Evolutionary conservation across 2,888 invertebrate species (phyloP), one percentile per base, ranked within the genome.

Genomic region (Rotaria magnacalcarata): DNA sequence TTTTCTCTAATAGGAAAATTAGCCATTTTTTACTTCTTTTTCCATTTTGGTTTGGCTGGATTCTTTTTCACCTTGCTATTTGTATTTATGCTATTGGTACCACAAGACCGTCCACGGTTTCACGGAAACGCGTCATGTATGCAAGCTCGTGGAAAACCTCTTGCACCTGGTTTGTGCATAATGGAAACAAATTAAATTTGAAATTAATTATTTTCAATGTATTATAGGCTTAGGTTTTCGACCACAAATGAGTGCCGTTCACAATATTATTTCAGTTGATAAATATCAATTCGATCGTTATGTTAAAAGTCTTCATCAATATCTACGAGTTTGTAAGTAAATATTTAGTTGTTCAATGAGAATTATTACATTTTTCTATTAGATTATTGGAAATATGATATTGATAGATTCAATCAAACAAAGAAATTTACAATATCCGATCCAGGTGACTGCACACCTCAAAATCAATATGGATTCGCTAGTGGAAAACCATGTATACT

Each of bases 61-160:
- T 97, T 96, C 93, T 97, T 96, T 93, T 94, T 95, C 88, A 95
- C 95, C 88, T 94, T 96, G 94, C 93, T 97, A 92, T 94, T 95
- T 89, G 94, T 96, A 90, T 97, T 97, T 93, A 95, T 95, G 92
- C 95, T 95, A 92, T 96, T 96, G 85, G 92, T 97, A 92, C 95
- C 96, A 90, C 91, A 93, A 88, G 94, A 94, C 90, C 93, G 93
- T 91, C 97, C 97, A 34, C 96, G 96, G 91, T 97, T 86, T 80
- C 41, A 27, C 24, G 19, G 7, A 0, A 8, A n/a, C 47, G 7
- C n/a, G 24, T 60, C 58, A 58, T 24, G 58, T 58, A 67, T 58
- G 85, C 4, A 27, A 27, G 41, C 50, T 16, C 47, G 85, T 27
- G n/a, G 47, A 0, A 85, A 21, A 27, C 85, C 85, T 16, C 7